phyloP scores from a whole-genome alignment of 1,140 invertebrate genomes.

The Dreissena polymorpha region DNA sequence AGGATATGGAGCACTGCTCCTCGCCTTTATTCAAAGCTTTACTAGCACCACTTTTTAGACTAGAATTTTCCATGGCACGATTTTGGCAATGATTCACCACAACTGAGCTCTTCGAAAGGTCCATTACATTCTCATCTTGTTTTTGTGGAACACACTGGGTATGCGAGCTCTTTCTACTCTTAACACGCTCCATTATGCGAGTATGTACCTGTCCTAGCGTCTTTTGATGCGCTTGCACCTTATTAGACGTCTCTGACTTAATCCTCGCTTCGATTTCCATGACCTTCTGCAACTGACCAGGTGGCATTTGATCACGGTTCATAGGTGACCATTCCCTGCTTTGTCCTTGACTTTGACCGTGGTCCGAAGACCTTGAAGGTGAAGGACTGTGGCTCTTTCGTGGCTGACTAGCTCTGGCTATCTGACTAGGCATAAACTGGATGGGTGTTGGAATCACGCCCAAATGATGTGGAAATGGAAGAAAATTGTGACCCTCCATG shows the following conservation, averaged over 20 bases:
- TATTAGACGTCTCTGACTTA: constrained; percentile 31
- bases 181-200: constrained; percentile 47
- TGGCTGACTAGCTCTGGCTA: not conserved
- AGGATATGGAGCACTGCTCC: constrained; percentile 28
- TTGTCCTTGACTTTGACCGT: constrained; percentile 38
- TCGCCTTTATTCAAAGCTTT: no score
- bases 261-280: constrained; percentile 46
- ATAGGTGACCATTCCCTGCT: constrained; percentile 49
- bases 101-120: constrained; percentile 13
- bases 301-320: constrained; percentile 2
- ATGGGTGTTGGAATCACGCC: constrained; percentile 12
- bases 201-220: constrained; percentile 43
- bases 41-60: no score
- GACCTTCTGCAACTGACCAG: constrained; percentile 22
- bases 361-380: not conserved
- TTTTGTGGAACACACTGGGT: constrained; percentile 25
- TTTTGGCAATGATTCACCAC: not conserved
- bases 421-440: constrained; percentile 26
- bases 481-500: constrained; percentile 19
- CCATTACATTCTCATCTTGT: constrained; percentile 5
- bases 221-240: constrained; percentile 37
- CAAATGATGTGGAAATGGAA: constrained; percentile 17
- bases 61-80: no score
- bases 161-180: constrained; percentile 37
- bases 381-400: constrained; percentile 8